Percentiles rank a stretch among this genome's conserved stretches.
These are phyloP conservation scores for Drosophila pseudoananassae DNA, from an alignment of 1,140 invertebrate species.

Conservation along the genomic window DNA sequence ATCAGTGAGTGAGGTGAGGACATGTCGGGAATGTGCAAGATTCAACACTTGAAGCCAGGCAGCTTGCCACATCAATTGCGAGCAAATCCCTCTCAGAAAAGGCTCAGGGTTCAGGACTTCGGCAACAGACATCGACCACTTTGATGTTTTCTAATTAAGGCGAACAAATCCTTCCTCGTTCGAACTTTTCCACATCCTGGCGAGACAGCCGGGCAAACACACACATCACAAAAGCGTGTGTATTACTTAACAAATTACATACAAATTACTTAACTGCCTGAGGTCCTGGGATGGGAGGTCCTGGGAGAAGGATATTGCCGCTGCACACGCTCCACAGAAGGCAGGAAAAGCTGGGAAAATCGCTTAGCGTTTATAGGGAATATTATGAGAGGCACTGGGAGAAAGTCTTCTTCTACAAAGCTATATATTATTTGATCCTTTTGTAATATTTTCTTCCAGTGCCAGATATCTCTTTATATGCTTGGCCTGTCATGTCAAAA, in stretches of 20 bases:
- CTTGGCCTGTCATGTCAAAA: conserved; percentile 54
- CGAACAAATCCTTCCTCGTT: conserved; percentile 46
- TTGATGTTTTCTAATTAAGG: conserved; percentile 80
- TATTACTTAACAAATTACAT: conserved; percentile 83
- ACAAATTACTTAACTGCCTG: conserved; percentile 75
- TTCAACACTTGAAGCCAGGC: conserved; percentile 41
- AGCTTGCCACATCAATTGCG: conserved; percentile 40
- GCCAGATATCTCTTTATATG: conserved; percentile 22
- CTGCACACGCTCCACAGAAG: conserved; percentile 30
- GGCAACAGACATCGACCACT: conserved; percentile 47
- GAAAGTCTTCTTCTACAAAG: too few relatives aligned
- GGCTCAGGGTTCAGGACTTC: conserved; percentile 32
- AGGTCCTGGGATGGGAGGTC: neutral
- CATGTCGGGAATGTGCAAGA: conserved; percentile 30
- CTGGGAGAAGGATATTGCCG: neutral
- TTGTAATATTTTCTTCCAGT: conserved; percentile 5
- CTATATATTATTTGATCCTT: neutral
- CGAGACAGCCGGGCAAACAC: conserved; percentile 68
- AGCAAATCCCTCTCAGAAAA: conserved; percentile 32
- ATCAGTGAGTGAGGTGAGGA: conserved; percentile 23
- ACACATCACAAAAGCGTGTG: conserved; percentile 33
- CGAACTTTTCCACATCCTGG: conserved; percentile 47
- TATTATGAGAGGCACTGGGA: neutral
- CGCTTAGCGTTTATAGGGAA: conserved; percentile 71
- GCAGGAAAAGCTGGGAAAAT: conserved; percentile 40